phyloP scores from a whole-genome alignment of 2,888 invertebrate species.

The Marronus borbonicus region DNA sequence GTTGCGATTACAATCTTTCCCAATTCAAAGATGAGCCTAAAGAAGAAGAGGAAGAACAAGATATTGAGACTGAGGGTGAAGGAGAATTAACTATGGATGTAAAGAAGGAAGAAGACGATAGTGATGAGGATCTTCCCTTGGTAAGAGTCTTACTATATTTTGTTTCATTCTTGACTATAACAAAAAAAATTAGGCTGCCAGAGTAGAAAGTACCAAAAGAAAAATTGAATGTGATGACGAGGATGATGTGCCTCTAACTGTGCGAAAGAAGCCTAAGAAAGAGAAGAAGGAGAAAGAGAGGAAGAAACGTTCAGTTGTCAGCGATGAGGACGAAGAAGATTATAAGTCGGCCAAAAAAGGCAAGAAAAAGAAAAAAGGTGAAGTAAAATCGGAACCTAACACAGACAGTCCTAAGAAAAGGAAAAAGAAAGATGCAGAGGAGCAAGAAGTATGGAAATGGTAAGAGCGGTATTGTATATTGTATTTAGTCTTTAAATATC shows the following conservation, averaged over 20 bases:
- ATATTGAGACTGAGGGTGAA: slow-evolving; percentile 67
- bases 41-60: slow-evolving; percentile 60
- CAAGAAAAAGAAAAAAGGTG: slow-evolving; percentile 62
- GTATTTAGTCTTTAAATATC: background rate
- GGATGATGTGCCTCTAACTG: slow-evolving; percentile 78
- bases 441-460: slow-evolving; percentile 94
- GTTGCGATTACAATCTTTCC: slow-evolving; percentile 82
- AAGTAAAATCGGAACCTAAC: slow-evolving; percentile 64
- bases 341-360: slow-evolving; percentile 67
- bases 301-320: slow-evolving; percentile 59
- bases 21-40: slow-evolving; percentile 75
- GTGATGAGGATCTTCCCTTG: slow-evolving; percentile 84
- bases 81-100: slow-evolving; percentile 69
- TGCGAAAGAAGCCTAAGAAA: slow-evolving; percentile 79
- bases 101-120: slow-evolving; percentile 67
- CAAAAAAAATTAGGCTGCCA: slow-evolving; percentile 53
- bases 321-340: slow-evolving; percentile 72
- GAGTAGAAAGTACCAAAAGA: slow-evolving; percentile 55
- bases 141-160: slow-evolving; percentile 69
- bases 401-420: slow-evolving; percentile 75
- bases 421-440: slow-evolving; percentile 87
- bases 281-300: slow-evolving; percentile 74
- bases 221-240: slow-evolving; percentile 72
- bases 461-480: slow-evolving; percentile 68
- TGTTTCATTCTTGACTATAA: background rate